Percentiles rank a stretch among this genome's conserved stretches.
Evolutionary conservation across 2,113 vertebrate genomes (phyloP).

Genomic region (Empidonax alnorum): DNA sequence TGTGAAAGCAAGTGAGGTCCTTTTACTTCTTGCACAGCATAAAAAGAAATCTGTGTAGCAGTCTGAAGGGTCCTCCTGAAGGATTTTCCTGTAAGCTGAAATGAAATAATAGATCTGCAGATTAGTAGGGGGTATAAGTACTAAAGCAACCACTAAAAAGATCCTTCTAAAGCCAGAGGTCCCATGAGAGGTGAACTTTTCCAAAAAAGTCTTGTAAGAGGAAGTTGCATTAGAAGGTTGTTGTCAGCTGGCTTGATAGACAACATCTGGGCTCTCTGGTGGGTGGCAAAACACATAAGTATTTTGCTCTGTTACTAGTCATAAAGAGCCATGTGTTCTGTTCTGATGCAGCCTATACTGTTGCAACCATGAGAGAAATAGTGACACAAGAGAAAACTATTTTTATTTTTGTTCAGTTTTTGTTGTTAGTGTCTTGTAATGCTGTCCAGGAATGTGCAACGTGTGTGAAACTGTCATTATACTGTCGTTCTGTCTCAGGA

Average conservation of each 20-base stretch:
- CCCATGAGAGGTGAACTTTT: constrained; percentile 38
- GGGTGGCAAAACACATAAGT: background rate
- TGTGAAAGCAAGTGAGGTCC: background rate
- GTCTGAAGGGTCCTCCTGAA: constrained; percentile 25
- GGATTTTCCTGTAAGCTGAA: constrained; percentile 47
- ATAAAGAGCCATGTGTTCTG: background rate
- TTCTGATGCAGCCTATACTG: background rate
- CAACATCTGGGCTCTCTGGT: constrained; percentile 6
- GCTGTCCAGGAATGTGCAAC: background rate
- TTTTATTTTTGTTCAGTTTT: background rate
- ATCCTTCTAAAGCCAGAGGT: constrained; percentile 37
- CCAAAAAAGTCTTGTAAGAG: constrained; percentile 48
- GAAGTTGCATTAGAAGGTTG: constrained; percentile 8
- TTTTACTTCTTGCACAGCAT: constrained; percentile 43
- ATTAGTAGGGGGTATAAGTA: constrained; percentile 12
- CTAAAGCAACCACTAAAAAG: constrained; percentile 45
- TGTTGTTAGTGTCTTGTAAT: background rate
- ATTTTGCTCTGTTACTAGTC: background rate
- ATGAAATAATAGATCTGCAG: constrained; percentile 51
- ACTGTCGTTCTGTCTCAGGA: background rate
- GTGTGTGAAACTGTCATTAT: background rate
- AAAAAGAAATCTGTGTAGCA: constrained; percentile 13
- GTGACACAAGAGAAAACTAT: background rate
- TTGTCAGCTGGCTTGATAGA: background rate
- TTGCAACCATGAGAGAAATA: background rate